Evolutionary conservation across 2,797 vertebrate genomes (phyloP), one percentile per base, ranked within the genome.

Genomic region (Brachymystax lenok): DNA sequence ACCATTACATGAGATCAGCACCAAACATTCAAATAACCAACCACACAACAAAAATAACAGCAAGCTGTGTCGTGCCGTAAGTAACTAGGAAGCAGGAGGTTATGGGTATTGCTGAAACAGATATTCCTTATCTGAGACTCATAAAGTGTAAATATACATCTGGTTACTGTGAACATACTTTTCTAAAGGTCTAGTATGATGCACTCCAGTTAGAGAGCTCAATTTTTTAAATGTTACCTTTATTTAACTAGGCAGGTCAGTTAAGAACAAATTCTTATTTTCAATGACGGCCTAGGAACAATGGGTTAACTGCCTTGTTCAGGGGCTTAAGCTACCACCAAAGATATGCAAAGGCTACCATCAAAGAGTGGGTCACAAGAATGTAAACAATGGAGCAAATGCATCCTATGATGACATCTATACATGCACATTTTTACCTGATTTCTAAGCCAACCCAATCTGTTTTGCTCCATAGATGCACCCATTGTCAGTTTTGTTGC

Each of bases 1-100:
- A 24, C 24, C 24, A 70, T 50, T 73, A 73, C 13, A 13, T 51
- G n/a, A 73, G 72, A 28, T 50, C 6, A 69, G 46, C 66, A 66
- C 2, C 27, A 66, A 24, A 73, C 69, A 73, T 67, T 21, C 1
- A 59, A 59, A 59, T 59, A 59, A 59, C 40, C 8, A 40, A 40
- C 10, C 40, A 46, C 56, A 54, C 56, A 66, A 27, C 27, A 73
- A 30, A 69, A 63, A 70, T 71, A 56, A 67, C 69, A 71, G 19
- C 51, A 56, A 84, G 76, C 76, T 78, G 81, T 77, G 76, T 74
- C 69, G 50, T 77, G 71, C 75, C 74, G 69, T 27, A 33, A 14
- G 28, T 81, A 71, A 70, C 76, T 69, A 74, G 73, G 64, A 71
- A 80, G 7, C 71, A 61, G 52, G 75, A 78, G 75, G 74, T 77